phyloP scores from a whole-genome alignment of 2,797 vertebrate genomes.

The Acanthis flammea region DNA sequence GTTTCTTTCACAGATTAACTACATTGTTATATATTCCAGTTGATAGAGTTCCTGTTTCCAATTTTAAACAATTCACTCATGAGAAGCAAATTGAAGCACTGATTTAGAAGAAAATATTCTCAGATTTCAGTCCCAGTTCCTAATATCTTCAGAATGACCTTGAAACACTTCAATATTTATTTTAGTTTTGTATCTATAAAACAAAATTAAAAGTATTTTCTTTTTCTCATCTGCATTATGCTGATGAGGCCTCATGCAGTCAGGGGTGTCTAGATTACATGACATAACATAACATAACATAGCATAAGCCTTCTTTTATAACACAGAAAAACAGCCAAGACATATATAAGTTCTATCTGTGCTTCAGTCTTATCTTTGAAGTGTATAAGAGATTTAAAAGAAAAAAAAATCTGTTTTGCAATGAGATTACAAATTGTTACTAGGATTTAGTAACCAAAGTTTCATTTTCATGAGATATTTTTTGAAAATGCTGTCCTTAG shows the following conservation, averaged over 20 bases:
- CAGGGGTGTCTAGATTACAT: neutral
- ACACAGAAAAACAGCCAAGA: neutral
- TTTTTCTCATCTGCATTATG: neutral
- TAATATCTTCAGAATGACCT: neutral
- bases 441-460: neutral
- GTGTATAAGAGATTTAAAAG: neutral
- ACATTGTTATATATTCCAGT: neutral
- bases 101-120: constrained; percentile 2
- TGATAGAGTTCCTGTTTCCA: neutral
- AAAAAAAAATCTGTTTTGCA: neutral
- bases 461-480: neutral
- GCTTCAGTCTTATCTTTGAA: neutral
- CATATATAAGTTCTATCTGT: neutral
- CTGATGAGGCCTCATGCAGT: neutral
- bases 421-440: neutral
- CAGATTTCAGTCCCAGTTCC: neutral
- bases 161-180: neutral
- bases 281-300: neutral
- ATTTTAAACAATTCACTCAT: neutral
- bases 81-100: neutral
- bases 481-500: neutral
- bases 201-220: neutral
- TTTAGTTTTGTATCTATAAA: neutral
- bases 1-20: neutral
- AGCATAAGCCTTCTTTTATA: neutral